Evolutionary conservation across 2,113 vertebrate species (phyloP).

Genomic region (Eurystomus gularis): DNA sequence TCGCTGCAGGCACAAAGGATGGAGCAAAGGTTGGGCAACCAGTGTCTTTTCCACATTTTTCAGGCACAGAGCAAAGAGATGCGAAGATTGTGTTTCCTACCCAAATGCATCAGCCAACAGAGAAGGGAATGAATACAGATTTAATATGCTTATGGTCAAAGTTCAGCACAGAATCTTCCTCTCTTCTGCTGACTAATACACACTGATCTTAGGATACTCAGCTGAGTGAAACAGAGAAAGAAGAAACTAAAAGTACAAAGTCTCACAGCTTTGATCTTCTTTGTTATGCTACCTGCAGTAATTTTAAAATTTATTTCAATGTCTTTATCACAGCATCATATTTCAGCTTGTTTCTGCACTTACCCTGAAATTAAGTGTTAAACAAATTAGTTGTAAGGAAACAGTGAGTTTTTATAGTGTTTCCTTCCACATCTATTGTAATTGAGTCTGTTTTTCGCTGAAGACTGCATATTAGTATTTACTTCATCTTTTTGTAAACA

Average conservation of each 20-base stretch:
- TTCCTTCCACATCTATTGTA: not conserved
- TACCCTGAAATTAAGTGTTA: not conserved
- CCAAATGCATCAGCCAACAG: not conserved
- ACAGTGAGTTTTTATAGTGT: not conserved
- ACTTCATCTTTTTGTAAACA: not conserved
- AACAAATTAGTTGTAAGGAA: not conserved
- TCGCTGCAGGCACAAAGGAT: not conserved
- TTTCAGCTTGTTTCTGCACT: not conserved
- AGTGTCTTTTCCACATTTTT: not conserved
- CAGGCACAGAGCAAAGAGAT: not conserved
- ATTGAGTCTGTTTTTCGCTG: not conserved
- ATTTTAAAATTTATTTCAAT: not conserved
- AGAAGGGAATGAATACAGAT: not conserved
- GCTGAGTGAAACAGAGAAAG: not conserved
- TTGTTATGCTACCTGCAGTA: not conserved
- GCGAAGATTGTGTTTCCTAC: not conserved
- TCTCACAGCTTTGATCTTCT: not conserved
- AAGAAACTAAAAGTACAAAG: not conserved
- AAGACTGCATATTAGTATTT: not conserved
- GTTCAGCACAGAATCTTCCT: not conserved
- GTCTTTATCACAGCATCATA: not conserved
- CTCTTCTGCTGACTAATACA: not conserved
- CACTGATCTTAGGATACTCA: not conserved
- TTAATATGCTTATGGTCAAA: not conserved
- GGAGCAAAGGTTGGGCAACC: not conserved